Evolutionary conservation across 2,113 vertebrate genomes (phyloP), one percentile per base, ranked within the genome.

Genomic region (Nerophis lumbriciformis): DNA sequence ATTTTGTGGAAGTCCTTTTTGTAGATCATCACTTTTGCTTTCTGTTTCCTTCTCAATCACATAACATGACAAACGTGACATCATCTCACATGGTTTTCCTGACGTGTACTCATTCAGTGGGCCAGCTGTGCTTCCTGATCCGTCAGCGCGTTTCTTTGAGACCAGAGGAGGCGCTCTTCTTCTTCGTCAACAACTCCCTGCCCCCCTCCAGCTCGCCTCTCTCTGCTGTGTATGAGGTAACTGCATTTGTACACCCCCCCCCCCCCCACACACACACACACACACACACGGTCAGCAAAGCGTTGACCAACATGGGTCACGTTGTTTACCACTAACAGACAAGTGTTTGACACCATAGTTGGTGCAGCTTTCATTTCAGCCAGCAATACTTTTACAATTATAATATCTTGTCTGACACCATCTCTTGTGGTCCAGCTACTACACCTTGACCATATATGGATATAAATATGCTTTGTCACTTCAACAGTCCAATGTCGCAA

Each of bases 161-260:
- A 80, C 95, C 96, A 0, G 96, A 98, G 70, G 96, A 98, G 66
- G 96, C 96, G 1, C 92, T 98, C 53, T 98, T 99, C 91, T 98
- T 99, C 90, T 98, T 98, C 0, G 94, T 99, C 79, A 96, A 96
- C 90, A 99, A 98, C 71, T 94, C 95, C 39, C 94, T 99, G 66
- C 96, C 95, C 65, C 96, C 96, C 28, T 97, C 96, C 53, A 98
- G 96, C 65, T 96, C 92, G 14, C 94, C 95, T 21, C 95, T 98
- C 81, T 95, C 95, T 51, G 93, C 93, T 61, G 92, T 99, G 4
- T 99, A 98, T 75, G 94, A 97, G 94, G 96, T 98, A 91, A 92
- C 15, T 8, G 44, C 39, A 28, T 16, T 59, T 9, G 5, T 58
- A 28, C 28, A 28, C 21, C 19, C 19, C 19, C 19, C 19, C 19